These are phyloP conservation scores for Pterostichus niger DNA, from an alignment of 2,888 invertebrate genomes.

Conservation along the genomic window DNA sequence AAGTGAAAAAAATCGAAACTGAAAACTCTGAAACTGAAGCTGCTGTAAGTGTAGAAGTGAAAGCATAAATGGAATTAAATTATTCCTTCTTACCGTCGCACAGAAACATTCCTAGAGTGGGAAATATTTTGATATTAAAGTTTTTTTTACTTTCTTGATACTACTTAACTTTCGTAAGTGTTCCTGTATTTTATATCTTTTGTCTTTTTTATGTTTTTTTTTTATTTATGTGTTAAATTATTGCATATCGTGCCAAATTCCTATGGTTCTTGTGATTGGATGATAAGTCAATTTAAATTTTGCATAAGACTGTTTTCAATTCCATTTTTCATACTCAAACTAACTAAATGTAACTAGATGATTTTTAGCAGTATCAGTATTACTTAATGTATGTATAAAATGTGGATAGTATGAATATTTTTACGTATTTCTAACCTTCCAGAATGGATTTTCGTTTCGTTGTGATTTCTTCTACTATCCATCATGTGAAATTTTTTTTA, in stretches of 20 bases:
- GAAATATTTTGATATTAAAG: constrained; percentile 62
- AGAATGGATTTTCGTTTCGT: constrained; percentile 18
- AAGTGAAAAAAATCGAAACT: constrained; percentile 80
- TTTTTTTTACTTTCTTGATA: constrained; percentile 53
- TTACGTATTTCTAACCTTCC: constrained; percentile 40
- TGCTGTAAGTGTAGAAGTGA: constrained; percentile 78
- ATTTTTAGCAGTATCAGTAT: constrained; percentile 65
- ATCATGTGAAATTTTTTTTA: constrained; percentile 53
- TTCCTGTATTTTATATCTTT: constrained; percentile 55
- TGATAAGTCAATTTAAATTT: constrained; percentile 65
- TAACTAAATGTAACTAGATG: constrained; percentile 66
- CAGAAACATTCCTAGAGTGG: constrained; percentile 65
- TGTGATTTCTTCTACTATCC: constrained; percentile 61
- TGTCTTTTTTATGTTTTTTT: constrained; percentile 51
- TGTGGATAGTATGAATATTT: constrained; percentile 63
- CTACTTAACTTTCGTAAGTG: constrained; percentile 58
- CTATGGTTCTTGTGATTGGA: constrained; percentile 64
- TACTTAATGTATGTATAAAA: constrained; percentile 63
- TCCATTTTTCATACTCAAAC: constrained; percentile 63
- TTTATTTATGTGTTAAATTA: constrained; percentile 57
- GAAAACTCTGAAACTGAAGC: constrained; percentile 76
- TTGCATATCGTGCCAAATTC: constrained; percentile 65
- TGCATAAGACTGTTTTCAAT: constrained; percentile 67
- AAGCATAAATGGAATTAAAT: constrained; percentile 73
- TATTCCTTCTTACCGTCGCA: constrained; percentile 48